Evolutionary conservation across 1,140 invertebrate species (phyloP), one percentile per base, ranked within the genome.

Genomic region (Drosophila lini): DNA sequence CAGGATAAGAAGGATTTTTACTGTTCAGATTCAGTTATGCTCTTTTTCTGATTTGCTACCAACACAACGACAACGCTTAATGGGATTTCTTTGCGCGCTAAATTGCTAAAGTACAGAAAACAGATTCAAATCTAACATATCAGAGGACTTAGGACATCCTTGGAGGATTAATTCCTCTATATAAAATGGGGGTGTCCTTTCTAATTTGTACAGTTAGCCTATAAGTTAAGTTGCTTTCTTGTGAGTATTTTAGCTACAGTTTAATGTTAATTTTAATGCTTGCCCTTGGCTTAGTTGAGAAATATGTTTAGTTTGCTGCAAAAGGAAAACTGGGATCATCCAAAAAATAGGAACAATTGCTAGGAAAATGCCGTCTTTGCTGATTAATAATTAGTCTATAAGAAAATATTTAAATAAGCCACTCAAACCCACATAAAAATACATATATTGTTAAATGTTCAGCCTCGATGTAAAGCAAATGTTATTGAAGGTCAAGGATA

Each of bases 71-170:
- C 32, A 76, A 75, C 81, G 80, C 78, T 91, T 91, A 42, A 42
- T 73, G 69, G 45, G 71, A 85, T 91, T 91, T 91, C 88, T 91
- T 91, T 91, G 76, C 69, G 78, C 84, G 67, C 89, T 91, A 91
- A 91, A 91, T 91, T 91, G 89, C 89, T 91, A 91, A 90, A 78
- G 60, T 79, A 78, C 16, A 71, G 45, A 70, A 68, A 71, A 71
- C 36, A 47, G 68, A 71, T 56, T 71, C 65, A 71, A 70, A 57
- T 45, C 65, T 56, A 71, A 88, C 67, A 86, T 71, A 55, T 67
- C 78, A 86, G 74, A 77, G 73, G 57, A 81, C 77, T 75, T 75
- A 9, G 36, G 65, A 15, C 69, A 71, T 47, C 25, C 19, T 13
- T 25, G 11, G 16, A 42, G 1, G 3, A 42, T 42, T 5, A 42